A percentile compares a stretch with the other conserved stretches of the same genome.
These are phyloP conservation scores for Hydrophis major DNA, from an alignment of 2,797 vertebrate species.

Conservation along the genomic window DNA sequence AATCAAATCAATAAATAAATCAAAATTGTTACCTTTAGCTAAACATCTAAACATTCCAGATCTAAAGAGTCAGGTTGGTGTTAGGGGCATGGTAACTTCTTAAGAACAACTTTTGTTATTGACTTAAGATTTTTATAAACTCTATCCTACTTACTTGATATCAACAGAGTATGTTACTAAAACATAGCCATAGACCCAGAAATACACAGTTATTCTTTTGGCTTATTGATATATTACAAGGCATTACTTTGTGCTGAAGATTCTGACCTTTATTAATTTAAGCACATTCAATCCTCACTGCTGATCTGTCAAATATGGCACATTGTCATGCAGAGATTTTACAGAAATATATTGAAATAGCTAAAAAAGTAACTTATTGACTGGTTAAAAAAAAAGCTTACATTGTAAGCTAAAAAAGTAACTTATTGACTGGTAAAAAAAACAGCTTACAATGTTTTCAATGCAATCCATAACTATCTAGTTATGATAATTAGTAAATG, in stretches of 20 bases:
- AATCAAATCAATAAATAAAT: background rate
- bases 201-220: slow-evolving; percentile 8
- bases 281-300: slow-evolving; percentile 64
- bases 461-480: background rate
- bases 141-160: background rate
- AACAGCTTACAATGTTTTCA: slow-evolving; percentile 33
- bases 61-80: background rate
- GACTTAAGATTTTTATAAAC: slow-evolving; percentile 17
- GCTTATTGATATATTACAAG: slow-evolving; percentile 56
- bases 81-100: background rate
- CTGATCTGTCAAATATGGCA: slow-evolving; percentile 73
- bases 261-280: slow-evolving; percentile 81
- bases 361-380: slow-evolving; percentile 56
- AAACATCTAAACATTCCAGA: background rate
- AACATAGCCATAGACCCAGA: background rate
- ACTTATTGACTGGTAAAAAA: slow-evolving; percentile 47
- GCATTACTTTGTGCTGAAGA: slow-evolving; percentile 67
- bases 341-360: slow-evolving; percentile 67
- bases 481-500: slow-evolving; percentile 9
- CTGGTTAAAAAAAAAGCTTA: slow-evolving; percentile 41
- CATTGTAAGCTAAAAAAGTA: slow-evolving; percentile 52
- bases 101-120: background rate
- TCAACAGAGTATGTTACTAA: slow-evolving; percentile 38
- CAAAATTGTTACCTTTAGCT: background rate
- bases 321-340: slow-evolving; percentile 70